Evolutionary conservation across 1,140 invertebrate species (phyloP).

Genomic region (Adelges cooleyi): DNA sequence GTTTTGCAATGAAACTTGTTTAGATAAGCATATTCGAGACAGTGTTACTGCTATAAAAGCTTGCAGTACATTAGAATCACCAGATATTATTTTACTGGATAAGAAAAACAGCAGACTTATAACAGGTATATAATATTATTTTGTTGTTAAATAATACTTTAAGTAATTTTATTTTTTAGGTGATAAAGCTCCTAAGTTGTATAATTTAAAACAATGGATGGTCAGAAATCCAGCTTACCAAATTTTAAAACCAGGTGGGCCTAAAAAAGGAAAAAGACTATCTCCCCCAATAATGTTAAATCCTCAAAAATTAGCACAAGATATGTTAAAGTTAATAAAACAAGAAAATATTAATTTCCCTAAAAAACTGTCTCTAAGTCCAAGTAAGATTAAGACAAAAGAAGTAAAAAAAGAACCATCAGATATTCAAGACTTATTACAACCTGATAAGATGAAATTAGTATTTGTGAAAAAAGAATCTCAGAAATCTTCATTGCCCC

Average conservation of each 20-base stretch:
- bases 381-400: conserved; percentile 19
- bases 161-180: conserved; percentile 44
- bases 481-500: conserved; percentile 30
- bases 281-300: neutral
- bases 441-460: conserved; percentile 27
- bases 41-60: conserved; percentile 20
- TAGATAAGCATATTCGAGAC: conserved; percentile 22
- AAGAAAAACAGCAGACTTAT: conserved; percentile 61
- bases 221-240: conserved; percentile 76
- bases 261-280: conserved; percentile 24
- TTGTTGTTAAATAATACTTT: neutral
- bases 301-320: neutral
- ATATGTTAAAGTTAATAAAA: neutral
- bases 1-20: conserved; percentile 18
- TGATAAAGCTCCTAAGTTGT: conserved; percentile 60
- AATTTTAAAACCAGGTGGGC: conserved; percentile 31
- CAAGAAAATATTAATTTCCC: conserved; percentile 13
- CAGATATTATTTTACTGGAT: conserved; percentile 61
- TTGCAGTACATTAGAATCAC: conserved; percentile 14
- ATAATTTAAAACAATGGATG: conserved; percentile 68
- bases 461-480: conserved; percentile 21
- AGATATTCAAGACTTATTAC: conserved; percentile 31
- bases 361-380: conserved; percentile 28
- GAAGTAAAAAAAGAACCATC: conserved; percentile 32
- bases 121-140: conserved; percentile 49